Conservation (phyloP, 2,888 invertebrate species). For the Leucoma salicis region DNA sequence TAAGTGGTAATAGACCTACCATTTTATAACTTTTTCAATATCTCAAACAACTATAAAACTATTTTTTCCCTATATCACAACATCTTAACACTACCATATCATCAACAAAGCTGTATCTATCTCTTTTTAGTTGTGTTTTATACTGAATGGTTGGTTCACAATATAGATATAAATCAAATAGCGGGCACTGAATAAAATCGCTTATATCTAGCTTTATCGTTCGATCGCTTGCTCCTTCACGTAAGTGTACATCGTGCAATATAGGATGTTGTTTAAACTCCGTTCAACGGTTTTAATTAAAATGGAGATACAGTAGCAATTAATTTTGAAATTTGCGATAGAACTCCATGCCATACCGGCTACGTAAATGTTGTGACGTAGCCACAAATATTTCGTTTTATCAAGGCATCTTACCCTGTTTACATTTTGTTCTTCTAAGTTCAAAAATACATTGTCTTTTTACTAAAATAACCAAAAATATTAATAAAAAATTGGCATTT, state of each 20-base stretch:
- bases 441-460: too few relatives aligned
- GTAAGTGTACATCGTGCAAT: conserved; percentile 37
- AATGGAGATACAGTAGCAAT: neutral
- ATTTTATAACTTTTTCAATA: too few relatives aligned
- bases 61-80: neutral
- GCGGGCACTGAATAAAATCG: conserved; percentile 70
- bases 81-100: conserved; percentile 7
- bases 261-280: conserved; percentile 31
- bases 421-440: too few relatives aligned
- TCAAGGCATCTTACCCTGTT: too few relatives aligned
- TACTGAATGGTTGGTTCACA: conserved; percentile 49
- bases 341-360: too few relatives aligned
- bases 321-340: too few relatives aligned
- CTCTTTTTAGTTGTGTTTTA: conserved; percentile 25
- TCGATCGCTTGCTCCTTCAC: conserved; percentile 60
- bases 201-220: conserved; percentile 63
- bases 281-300: neutral
- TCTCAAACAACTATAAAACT: neutral
- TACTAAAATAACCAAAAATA: too few relatives aligned
- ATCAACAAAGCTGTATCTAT: conserved; percentile 18
- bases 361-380: too few relatives aligned
- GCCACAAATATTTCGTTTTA: too few relatives aligned
- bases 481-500: too few relatives aligned
- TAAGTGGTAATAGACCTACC: too few relatives aligned
- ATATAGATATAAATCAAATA: conserved; percentile 76